Evolutionary conservation across 2,113 vertebrate genomes (phyloP).

Genomic region (Neogobius melanostomus): DNA sequence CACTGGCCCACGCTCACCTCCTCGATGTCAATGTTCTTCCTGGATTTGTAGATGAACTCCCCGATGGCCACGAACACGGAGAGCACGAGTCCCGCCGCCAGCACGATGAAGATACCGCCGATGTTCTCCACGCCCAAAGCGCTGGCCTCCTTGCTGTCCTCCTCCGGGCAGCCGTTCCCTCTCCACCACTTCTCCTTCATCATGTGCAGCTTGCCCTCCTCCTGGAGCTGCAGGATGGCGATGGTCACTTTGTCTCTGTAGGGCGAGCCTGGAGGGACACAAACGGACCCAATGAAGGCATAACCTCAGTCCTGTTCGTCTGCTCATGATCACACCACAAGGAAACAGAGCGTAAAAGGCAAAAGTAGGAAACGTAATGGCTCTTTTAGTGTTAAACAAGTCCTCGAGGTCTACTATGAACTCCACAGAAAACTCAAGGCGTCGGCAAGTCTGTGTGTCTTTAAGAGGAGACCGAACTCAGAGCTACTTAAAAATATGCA

Average conservation of each 20-base stretch:
- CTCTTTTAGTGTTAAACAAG: too few species aligned
- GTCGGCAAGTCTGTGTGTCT: too few species aligned
- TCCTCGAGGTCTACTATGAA: too few species aligned
- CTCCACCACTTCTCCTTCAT: slow-evolving; percentile 99
- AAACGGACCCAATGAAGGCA: too few species aligned
- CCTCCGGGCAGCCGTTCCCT: slow-evolving; percentile 93
- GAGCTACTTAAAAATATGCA: too few species aligned
- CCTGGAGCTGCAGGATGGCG: slow-evolving; percentile 95
- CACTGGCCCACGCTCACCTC: slow-evolving; percentile 87
- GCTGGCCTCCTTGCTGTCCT: slow-evolving; percentile 95
- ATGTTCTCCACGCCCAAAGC: slow-evolving; percentile 96
- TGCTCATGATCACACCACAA: too few species aligned
- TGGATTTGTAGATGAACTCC: slow-evolving; percentile 95
- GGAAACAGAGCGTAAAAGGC: too few species aligned
- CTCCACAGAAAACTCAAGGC: too few species aligned
- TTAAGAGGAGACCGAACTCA: too few species aligned
- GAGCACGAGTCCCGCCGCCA: slow-evolving; percentile 94
- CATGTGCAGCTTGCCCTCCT: slow-evolving; percentile 96
- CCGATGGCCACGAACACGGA: slow-evolving; percentile 98
- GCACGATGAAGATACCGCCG: slow-evolving; percentile 97
- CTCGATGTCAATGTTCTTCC: slow-evolving; percentile 90
- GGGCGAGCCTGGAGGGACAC: slow-evolving; percentile 82
- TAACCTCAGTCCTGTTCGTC: too few species aligned
- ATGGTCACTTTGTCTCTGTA: slow-evolving; percentile 97
- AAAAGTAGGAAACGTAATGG: too few species aligned